Evolutionary conservation across 2,113 vertebrate species (phyloP).

Genomic region (Odontesthes bonariensis): DNA sequence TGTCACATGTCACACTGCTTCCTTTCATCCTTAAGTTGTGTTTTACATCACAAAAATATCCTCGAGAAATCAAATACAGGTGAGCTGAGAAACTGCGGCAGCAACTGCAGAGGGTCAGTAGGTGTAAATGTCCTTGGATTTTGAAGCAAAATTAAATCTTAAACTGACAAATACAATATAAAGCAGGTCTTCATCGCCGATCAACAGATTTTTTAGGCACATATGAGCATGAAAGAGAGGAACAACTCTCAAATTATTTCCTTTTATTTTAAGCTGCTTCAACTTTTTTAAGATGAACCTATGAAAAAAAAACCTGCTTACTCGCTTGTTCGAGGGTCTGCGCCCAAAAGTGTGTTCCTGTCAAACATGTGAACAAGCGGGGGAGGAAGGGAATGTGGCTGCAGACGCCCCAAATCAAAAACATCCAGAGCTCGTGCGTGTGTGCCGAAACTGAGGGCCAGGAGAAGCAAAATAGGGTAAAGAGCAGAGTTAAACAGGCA

Average conservation of each 20-base stretch:
- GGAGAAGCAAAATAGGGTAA: conserved; percentile 3
- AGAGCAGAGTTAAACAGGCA: background rate
- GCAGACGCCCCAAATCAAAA: conserved; percentile 72
- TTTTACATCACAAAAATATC: background rate
- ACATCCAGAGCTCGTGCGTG: conserved; percentile 59
- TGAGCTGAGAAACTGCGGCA: conserved; percentile 1
- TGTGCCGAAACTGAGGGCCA: background rate
- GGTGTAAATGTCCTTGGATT: background rate
- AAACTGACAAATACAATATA: background rate
- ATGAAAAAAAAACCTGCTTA: background rate
- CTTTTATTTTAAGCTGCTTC: background rate
- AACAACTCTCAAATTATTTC: too few species aligned
- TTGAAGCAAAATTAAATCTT: background rate
- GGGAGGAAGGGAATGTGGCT: conserved; percentile 77
- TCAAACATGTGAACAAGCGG: conserved; percentile 73
- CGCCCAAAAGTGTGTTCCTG: conserved; percentile 56
- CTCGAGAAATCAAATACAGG: background rate
- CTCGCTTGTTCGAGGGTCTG: conserved; percentile 24
- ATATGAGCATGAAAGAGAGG: too few species aligned
- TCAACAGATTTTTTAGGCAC: too few species aligned
- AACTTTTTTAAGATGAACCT: background rate
- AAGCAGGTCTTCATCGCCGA: background rate
- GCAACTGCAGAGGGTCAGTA: background rate
- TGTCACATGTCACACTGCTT: background rate
- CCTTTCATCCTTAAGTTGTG: background rate